Base-by-base conservation (phyloP, 2,888 invertebrate genomes). In the Pycnomerus fuliginosus region DNA sequence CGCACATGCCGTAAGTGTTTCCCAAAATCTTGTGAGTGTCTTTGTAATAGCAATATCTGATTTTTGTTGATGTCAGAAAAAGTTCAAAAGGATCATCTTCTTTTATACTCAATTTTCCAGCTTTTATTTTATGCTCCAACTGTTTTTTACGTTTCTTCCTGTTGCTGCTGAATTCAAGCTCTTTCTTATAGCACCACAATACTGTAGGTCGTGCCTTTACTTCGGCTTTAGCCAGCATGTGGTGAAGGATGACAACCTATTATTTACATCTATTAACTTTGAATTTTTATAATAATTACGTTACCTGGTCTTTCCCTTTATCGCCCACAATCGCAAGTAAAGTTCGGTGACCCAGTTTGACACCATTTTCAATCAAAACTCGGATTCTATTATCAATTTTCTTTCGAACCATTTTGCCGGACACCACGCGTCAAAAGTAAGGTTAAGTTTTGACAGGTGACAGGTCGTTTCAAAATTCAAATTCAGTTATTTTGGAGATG, bases 21-120 rank as follows among this genome's bases (percentile, higher is more conserved):
- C 99, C 99, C 0, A 99, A 80, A 71, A 99, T 95, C 56, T 95
- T 92, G 70, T 98, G 96, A 1, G 97, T 97, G 71, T 99, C 99
- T 0, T 88, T 85, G 70, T 99, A 99, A 71, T 97, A 99, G 63
- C 97, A 88, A 52, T 96, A 99, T 48, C 98, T 85, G 60, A 99
- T 98, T 50, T 93, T 90, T 0, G 98, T 98, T 0, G 97, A 91
- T 0, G 95, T 87, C 48, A 99, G 79, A 70, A 99, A 99, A 7
- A 95, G 76, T 71, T 99, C 97, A 76, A 99, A 98, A 0, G 97
- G 84, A 68, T 98, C 95, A 56, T 96, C 96, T 67, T 97, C 95
- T 50, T 94, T 90, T 0, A 95, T 81, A 66, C 89, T 89, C 17
- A 93, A 68, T 69, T 90, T 91, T 0, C 93, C 96, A 2, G 87